phyloP scores from a whole-genome alignment of 2,888 invertebrate species.

The Acrobasis consociella region DNA sequence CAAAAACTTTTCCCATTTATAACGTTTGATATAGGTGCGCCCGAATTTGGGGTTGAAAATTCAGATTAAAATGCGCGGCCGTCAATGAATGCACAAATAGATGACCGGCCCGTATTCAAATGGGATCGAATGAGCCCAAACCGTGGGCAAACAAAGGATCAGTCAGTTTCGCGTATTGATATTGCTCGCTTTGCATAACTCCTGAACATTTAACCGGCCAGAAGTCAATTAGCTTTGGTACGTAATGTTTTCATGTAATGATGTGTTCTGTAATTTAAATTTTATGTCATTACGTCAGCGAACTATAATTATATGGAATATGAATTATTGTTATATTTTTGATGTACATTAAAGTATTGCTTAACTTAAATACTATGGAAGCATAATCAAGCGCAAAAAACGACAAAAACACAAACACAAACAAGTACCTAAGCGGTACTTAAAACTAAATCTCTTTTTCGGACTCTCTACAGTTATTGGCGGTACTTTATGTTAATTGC shows the following conservation, averaged over 20 bases:
- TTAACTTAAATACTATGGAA: no score
- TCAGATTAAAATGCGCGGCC: constrained; percentile 45
- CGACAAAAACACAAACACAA: no score
- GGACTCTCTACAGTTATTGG: no score
- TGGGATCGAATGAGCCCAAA: constrained; percentile 51
- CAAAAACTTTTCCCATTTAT: constrained; percentile 26
- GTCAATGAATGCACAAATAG: constrained; percentile 49
- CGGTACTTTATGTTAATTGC: no score
- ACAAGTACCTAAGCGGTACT: no score
- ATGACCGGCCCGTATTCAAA: constrained; percentile 41
- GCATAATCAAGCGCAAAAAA: no score
- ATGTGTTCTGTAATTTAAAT: background rate
- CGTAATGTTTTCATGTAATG: constrained; percentile 12
- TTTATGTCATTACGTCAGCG: no score
- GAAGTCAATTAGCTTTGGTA: constrained; percentile 10
- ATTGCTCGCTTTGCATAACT: constrained; percentile 33
- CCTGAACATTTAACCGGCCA: constrained; percentile 14
- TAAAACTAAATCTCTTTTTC: no score
- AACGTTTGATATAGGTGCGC: constrained; percentile 17
- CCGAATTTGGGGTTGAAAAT: constrained; percentile 40
- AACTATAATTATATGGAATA: no score
- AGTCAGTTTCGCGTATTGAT: constrained; percentile 45
- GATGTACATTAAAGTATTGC: no score
- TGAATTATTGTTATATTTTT: no score
- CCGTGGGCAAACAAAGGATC: constrained; percentile 43